Base-by-base conservation (phyloP, 2,113 vertebrate species). In the Hyaena hyaena region DNA sequence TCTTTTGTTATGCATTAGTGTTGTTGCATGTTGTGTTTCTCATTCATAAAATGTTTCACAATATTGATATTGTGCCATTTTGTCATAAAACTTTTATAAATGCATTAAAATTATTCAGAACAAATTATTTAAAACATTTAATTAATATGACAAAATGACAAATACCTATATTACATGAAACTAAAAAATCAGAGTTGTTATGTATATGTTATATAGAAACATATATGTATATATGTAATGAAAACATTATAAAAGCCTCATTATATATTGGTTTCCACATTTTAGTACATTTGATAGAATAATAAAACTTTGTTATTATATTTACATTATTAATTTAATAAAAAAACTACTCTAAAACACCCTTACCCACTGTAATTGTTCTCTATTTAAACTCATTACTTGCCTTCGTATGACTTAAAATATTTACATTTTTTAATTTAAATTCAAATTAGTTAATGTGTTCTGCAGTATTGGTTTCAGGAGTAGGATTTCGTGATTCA, bases 281-380 rank as follows among this genome's bases (percentile, higher is more conserved):
- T 69, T 89, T 53, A 90, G 10, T 39, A 65, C 80, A 88, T 31
- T n/a, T 79, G 28, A 58, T 15, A 83, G 11, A 68, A 33, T 61
- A 95, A 33, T 85, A 79, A 77, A 71, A 1, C 50, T 74, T 28
- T 80, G 26, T 85, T n/a, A 68, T 74, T 84, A 12, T 68, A 23
- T 76, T 93, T 96, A 82, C 84, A 65, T 92, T 86, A 45, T 10
- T 77, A 93, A 26, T 97, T 61, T 68, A 28, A 92, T 43, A 91
- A 84, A 96, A 15, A 16, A 82, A 82, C 10, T 53, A 21, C 93
- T 39, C 61, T 50, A 61, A 48, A 53, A 95, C 92, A 92, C 1
- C 4, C 26, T 83, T 74, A 61, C 1, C 1, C 43, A 61, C 3
- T 88, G 0, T 19, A 87, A 76, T 77, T 28, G 50, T 90, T 74